Evolutionary conservation across 2,888 invertebrate genomes (phyloP).

Genomic region (Agrotis clavis): DNA sequence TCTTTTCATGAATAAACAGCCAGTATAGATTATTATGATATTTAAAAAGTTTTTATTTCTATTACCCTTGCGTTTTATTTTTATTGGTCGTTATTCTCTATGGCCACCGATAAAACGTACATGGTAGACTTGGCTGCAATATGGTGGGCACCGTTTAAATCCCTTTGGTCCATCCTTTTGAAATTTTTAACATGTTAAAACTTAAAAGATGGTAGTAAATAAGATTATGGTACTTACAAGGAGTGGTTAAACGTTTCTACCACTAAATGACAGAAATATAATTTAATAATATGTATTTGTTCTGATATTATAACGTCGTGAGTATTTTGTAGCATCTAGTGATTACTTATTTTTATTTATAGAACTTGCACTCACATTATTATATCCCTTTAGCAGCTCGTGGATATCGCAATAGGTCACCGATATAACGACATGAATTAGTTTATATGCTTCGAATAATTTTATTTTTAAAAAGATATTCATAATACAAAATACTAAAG

Average conservation of each 20-base stretch:
- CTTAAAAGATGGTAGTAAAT: constrained; percentile 1
- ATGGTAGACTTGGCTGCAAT: constrained; percentile 21
- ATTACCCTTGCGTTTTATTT: constrained; percentile 69
- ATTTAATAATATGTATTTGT: not conserved
- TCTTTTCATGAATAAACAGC: constrained; percentile 6
- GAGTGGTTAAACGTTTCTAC: not conserved
- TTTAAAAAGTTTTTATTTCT: constrained; percentile 12
- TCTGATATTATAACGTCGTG: not conserved
- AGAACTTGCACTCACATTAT: constrained; percentile 2
- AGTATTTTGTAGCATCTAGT: not conserved
- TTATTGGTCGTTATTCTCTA: constrained; percentile 75
- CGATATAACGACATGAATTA: not conserved
- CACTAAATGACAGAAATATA: not conserved
- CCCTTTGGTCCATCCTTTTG: not conserved
- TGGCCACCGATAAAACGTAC: constrained; percentile 59
- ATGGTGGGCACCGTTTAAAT: constrained; percentile 20
- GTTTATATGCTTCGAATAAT: not conserved
- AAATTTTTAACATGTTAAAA: not conserved
- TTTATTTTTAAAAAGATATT: not conserved
- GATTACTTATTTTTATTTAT: constrained; percentile 18
- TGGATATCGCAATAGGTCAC: constrained; percentile 1
- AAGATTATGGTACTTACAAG: not conserved
- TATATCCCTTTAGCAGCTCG: constrained; percentile 5
- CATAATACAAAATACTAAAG: not conserved
- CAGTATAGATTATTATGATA: not conserved